Percentiles rank a stretch among this genome's conserved stretches.
Conservation (phyloP, 2,888 invertebrate genomes). For the Melanchra persicariae region DNA sequence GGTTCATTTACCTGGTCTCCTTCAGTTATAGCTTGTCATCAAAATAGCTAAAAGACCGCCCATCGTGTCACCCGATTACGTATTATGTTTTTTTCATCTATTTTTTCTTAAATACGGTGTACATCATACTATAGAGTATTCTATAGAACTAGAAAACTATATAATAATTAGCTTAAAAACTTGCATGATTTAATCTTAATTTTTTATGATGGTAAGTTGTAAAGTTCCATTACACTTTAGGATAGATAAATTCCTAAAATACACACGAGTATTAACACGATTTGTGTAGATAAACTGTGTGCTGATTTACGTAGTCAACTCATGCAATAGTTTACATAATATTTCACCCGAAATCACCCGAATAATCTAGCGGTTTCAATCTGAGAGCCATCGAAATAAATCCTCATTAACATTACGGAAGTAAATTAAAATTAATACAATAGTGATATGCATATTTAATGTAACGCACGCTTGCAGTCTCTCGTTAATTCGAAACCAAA, state of each 20-base stretch:
- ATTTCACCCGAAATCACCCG: slow-evolving; percentile 2
- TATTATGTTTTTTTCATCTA: no score
- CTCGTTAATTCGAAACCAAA: slow-evolving; percentile 15
- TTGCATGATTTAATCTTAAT: no score
- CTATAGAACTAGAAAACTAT: no score
- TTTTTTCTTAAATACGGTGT: no score
- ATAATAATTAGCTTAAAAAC: no score
- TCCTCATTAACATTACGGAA: slow-evolving; percentile 17
- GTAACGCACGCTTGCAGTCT: slow-evolving; percentile 14
- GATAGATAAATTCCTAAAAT: neutral
- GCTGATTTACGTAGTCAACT: slow-evolving; percentile 12
- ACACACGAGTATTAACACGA: neutral
- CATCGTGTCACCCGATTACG: no score
- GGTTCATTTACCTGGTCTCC: no score
- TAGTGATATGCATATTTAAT: slow-evolving; percentile 20
- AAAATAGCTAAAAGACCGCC: no score
- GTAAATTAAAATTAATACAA: slow-evolving; percentile 30
- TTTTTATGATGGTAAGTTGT: neutral
- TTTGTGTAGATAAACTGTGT: neutral
- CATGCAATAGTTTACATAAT: slow-evolving; percentile 21
- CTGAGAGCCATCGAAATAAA: slow-evolving; percentile 23
- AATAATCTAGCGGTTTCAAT: slow-evolving; percentile 22
- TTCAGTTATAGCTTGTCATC: no score
- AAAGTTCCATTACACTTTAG: neutral
- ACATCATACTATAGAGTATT: no score